Conservation (phyloP, 2,113 vertebrate species). For the Arizona elegans region DNA sequence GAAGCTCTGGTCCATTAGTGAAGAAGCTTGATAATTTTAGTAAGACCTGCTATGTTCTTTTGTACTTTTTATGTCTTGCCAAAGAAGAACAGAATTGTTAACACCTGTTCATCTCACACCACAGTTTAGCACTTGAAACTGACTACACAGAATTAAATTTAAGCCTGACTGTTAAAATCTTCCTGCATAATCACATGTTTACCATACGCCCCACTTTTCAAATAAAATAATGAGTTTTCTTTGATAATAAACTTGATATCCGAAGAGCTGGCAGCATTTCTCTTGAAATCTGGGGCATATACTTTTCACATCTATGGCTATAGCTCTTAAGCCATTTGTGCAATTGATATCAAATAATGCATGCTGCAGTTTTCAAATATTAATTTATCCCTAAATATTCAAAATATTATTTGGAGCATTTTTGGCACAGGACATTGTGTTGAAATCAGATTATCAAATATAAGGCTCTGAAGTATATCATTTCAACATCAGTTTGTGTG, state of each 20-base stretch:
- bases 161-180: constrained; percentile 37
- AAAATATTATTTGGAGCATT: background rate
- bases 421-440: background rate
- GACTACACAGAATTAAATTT: constrained; percentile 47
- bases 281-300: background rate
- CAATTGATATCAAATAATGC: background rate
- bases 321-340: background rate
- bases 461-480: background rate
- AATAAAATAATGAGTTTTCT: background rate
- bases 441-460: background rate
- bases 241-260: background rate
- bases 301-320: background rate
- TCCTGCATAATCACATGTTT: constrained; percentile 2
- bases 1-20: constrained; percentile 14
- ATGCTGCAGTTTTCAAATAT: background rate
- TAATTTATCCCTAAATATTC: background rate
- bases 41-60: constrained; percentile 21
- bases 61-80: constrained; percentile 32
- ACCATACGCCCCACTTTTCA: background rate
- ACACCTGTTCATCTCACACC: constrained; percentile 44
- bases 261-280: background rate
- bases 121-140: constrained; percentile 44
- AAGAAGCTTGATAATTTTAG: constrained; percentile 22
- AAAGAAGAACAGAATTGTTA: constrained; percentile 35
- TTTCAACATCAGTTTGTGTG: background rate